phyloP scores from a whole-genome alignment of 1,140 invertebrate species.

The Anoplolepis gracilipes region DNA sequence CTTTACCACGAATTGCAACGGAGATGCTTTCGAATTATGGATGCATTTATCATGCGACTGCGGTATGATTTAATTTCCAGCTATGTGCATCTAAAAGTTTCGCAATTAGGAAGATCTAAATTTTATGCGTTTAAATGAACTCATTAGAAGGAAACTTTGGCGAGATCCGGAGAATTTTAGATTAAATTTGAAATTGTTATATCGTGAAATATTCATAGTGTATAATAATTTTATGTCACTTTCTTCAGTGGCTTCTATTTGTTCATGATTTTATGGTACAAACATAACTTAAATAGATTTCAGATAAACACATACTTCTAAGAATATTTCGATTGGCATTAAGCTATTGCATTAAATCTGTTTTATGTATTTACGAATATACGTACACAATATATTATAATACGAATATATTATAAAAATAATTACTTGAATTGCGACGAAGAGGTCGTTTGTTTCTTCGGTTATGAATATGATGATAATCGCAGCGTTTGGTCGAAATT shows the following conservation, averaged over 20 bases:
- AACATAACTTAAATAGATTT: not conserved
- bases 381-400: not conserved
- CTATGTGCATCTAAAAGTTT: slow-evolving; percentile 52
- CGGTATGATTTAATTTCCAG: slow-evolving; percentile 49
- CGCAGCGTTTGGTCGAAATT: not conserved
- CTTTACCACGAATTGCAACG: slow-evolving; percentile 29
- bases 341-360: not conserved
- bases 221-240: slow-evolving; percentile 45
- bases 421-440: not conserved
- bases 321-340: not conserved
- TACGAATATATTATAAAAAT: no score
- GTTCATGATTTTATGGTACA: not conserved
- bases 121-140: slow-evolving; percentile 62
- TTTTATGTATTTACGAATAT: not conserved
- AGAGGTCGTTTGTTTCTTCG: not conserved
- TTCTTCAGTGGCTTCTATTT: slow-evolving; percentile 9
- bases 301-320: not conserved
- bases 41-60: slow-evolving; percentile 48
- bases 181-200: slow-evolving; percentile 57
- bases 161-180: slow-evolving; percentile 34
- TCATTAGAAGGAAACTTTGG: slow-evolving; percentile 50
- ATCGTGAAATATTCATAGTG: slow-evolving; percentile 53
- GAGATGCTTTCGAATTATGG: slow-evolving; percentile 45
- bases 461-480: slow-evolving; percentile 36
- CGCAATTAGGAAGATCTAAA: slow-evolving; percentile 58